These are phyloP conservation scores for Mimumesa dahlbomi DNA, from an alignment of 2,888 invertebrate species.

Conservation along the genomic window DNA sequence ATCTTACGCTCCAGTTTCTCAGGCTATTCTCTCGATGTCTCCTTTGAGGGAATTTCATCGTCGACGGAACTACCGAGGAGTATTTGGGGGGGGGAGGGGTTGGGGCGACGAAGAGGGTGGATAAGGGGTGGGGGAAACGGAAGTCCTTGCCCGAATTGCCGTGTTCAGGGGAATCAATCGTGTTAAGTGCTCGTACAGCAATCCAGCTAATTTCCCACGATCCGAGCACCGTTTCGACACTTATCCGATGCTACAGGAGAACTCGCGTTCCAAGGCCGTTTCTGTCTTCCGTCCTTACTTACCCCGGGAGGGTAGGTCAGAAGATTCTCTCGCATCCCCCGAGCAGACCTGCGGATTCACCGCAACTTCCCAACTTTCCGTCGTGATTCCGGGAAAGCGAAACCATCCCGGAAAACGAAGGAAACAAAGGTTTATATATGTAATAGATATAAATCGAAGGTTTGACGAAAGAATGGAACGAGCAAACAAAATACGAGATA, in stretches of 20 bases:
- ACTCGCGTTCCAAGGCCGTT: conserved; percentile 17
- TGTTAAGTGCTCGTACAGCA: conserved; percentile 61
- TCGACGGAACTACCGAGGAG: not conserved
- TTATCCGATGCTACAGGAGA: conserved; percentile 35
- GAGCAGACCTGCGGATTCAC: not conserved
- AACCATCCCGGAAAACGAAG: too few species aligned
- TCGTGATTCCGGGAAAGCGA: too few species aligned
- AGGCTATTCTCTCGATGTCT: conserved; percentile 26
- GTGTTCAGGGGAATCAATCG: conserved; percentile 60
- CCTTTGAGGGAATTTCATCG: conserved; percentile 21
- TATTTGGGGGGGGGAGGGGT: not conserved
- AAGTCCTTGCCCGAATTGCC: conserved; percentile 48
- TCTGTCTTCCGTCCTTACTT: conserved; percentile 9
- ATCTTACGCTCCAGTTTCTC: conserved; percentile 19
- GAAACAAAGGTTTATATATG: too few species aligned
- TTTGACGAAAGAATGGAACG: too few species aligned
- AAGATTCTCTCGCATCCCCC: not conserved
- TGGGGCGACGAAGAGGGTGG: conserved; percentile 2
- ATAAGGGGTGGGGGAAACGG: conserved; percentile 22
- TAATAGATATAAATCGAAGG: too few species aligned
- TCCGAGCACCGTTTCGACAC: conserved; percentile 38
- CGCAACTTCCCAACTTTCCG: conserved; percentile 1
- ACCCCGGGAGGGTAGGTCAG: not conserved
- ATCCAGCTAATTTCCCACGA: conserved; percentile 59
- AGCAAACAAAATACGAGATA: too few species aligned